Evolutionary conservation across 2,888 invertebrate species (phyloP).

Genomic region (Ommatoiulus sabulosus): DNA sequence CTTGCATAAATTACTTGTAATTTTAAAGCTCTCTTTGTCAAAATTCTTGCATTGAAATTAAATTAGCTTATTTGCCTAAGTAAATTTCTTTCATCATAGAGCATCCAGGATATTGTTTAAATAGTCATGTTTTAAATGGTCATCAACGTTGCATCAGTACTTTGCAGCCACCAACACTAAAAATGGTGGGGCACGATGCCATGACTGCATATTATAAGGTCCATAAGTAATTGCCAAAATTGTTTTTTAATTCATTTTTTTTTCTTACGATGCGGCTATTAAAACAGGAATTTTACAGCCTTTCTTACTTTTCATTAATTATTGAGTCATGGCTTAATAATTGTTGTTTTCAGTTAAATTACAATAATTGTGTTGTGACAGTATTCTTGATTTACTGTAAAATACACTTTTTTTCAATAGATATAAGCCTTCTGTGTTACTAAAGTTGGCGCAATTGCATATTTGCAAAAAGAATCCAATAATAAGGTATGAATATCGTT

Average conservation of each 20-base stretch:
- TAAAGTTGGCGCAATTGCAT: no score
- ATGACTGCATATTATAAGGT: neutral
- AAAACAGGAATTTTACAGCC: neutral
- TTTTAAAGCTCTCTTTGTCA: neutral
- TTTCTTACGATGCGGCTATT: neutral
- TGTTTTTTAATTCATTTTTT: neutral
- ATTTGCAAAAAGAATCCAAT: neutral
- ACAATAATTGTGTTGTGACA: neutral
- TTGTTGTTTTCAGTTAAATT: neutral
- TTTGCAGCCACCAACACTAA: no score
- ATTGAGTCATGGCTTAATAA: neutral
- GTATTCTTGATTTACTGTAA: neutral
- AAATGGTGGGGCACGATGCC: neutral
- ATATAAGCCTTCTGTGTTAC: no score
- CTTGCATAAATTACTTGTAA: neutral
- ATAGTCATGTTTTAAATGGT: neutral
- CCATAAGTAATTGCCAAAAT: neutral
- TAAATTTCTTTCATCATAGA: neutral
- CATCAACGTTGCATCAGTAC: no score
- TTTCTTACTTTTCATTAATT: neutral
- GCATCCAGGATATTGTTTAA: neutral
- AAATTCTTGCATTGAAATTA: slow-evolving; percentile 6
- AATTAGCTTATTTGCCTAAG: neutral
- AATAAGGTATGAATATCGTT: neutral
- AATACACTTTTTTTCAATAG: no score